Base-by-base conservation (phyloP, 2,797 vertebrate species). In the Anabas testudineus region DNA sequence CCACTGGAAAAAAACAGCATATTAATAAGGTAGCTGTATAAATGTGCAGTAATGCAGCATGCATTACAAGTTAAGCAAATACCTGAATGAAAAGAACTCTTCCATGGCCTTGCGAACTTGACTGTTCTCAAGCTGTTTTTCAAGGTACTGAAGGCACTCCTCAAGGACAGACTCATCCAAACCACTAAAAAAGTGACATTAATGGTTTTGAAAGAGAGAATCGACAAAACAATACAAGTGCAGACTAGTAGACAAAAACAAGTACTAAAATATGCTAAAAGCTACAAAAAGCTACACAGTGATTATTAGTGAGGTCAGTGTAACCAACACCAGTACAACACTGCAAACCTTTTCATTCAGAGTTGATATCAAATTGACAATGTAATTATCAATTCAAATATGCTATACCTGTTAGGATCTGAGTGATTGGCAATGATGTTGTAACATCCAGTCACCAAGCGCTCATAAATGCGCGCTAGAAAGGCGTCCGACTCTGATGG, bases 91-190 rank as follows among this genome's bases (percentile, higher is more conserved):
- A 68, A 99, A 99, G 91, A 99, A 99, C 70, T 99, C 98, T 76
- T 99, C 98, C 98, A 99, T 99, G 66, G 98, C 97, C 91, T 98
- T 99, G 54, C 98, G 95, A 55, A 98, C 96, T 85, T 97, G 97
- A 91, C 92, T 96, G 91, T 95, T 99, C 85, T 99, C 97, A 69
- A 99, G 93, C 45, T 99, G 97, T 54, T 97, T 99, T 87, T 99
- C 98, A 78, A 99, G 91, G 73, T 98, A 97, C 68, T 98, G 97
- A 53, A 99, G 94, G 78, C 98, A 99, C 65, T 99, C 98, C 81
- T 99, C 98, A 78, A 98, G 91, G 72, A 99, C 94, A 39, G 97
- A 96, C 80, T 99, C 98, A 83, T 98, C 96, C 66, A 99, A 90
- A 49, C 98, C 97, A 90, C 98, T 99, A 70, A 52, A 69, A 6